Evolutionary conservation across 2,888 invertebrate genomes (phyloP).

Genomic region (Drosophila yooni): DNA sequence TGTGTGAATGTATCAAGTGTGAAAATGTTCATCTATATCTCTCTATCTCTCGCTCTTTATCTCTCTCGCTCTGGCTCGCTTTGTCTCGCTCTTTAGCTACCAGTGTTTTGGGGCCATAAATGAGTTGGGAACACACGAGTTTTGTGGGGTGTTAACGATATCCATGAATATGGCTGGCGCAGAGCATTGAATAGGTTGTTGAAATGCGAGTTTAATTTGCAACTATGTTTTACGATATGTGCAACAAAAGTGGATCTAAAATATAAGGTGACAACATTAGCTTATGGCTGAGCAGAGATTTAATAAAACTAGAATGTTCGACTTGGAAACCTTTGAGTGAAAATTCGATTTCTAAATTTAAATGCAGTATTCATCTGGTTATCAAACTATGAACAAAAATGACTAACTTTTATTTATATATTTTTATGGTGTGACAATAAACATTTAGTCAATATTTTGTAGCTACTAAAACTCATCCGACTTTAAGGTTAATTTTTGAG

Average conservation of each 20-base stretch:
- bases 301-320: not conserved
- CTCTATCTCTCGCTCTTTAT: not conserved
- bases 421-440: not conserved
- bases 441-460: not conserved
- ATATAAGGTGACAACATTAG: not conserved
- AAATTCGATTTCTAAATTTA: not conserved
- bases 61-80: not conserved
- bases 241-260: not conserved
- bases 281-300: not conserved
- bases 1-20: constrained; percentile 37
- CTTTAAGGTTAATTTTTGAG: not conserved
- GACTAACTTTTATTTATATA: not conserved
- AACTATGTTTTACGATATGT: not conserved
- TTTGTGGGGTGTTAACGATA: constrained; percentile 30
- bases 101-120: constrained; percentile 26
- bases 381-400: not conserved
- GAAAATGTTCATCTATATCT: constrained; percentile 30
- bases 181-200: not conserved
- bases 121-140: constrained; percentile 6
- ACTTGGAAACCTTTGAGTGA: not conserved
- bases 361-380: not conserved
- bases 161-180: constrained; percentile 26
- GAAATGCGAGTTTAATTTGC: constrained; percentile 3
- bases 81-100: constrained; percentile 3
- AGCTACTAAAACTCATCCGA: not conserved